phyloP scores from a whole-genome alignment of 1,140 invertebrate genomes.

The Watersipora subatra region DNA sequence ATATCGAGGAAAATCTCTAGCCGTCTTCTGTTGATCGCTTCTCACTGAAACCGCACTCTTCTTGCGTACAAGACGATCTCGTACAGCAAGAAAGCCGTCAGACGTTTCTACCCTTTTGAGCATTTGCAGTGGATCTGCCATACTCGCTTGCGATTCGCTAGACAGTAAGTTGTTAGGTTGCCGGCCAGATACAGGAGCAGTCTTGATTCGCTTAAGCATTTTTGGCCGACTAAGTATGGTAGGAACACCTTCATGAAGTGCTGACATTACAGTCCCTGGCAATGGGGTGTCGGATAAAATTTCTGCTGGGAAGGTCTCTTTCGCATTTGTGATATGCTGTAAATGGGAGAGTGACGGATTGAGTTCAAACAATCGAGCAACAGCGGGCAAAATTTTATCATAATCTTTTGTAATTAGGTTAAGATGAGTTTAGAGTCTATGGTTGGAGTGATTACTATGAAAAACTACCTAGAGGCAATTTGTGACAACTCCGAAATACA shows the following conservation, averaged over 20 bases:
- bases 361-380: too few relatives aligned
- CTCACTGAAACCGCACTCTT: not conserved
- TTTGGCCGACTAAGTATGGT: not conserved
- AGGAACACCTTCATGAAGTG: not conserved
- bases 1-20: not conserved
- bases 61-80: not conserved
- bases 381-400: too few relatives aligned
- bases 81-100: not conserved
- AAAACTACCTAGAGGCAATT: too few relatives aligned
- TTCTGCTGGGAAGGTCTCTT: too few relatives aligned
- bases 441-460: too few relatives aligned
- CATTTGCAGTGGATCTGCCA: not conserved
- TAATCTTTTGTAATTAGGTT: too few relatives aligned
- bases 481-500: too few relatives aligned
- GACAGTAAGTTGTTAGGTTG: not conserved
- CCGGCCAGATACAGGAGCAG: not conserved
- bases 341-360: too few relatives aligned
- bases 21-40: not conserved
- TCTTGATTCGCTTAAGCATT: not conserved
- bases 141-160: not conserved
- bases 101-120: not conserved
- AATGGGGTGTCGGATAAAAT: too few relatives aligned
- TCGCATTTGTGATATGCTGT: too few relatives aligned
- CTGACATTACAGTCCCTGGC: not conserved
- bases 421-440: too few relatives aligned